Evolutionary conservation across 2,888 invertebrate species (phyloP), one percentile per base, ranked within the genome.

Genomic region (Drosophila aldrichi): DNA sequence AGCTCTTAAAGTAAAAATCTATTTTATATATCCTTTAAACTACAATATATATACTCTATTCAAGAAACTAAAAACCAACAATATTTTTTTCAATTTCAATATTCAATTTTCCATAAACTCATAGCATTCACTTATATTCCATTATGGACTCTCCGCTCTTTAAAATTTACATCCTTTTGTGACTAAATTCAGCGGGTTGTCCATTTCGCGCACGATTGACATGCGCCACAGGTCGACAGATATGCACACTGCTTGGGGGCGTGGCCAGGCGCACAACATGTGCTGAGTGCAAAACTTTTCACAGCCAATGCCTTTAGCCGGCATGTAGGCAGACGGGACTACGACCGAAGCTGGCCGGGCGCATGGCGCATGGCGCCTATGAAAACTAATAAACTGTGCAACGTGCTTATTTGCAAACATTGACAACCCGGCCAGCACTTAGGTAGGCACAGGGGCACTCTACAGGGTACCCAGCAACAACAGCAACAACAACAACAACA

Each of bases 301-400:
- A 58, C 18, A 49, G 73, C 4, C 74, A 70, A 65, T 68, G 74
- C 78, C 79, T 67, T 51, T 32, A 65, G 64, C 59, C 25, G 54
- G 64, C 48, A 36, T 46, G 46, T 46, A 20, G 54, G 59, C 54
- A 56, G 67, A 57, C 55, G 43, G 54, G 40, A 32, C 46, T 32
- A 44, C 18, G n/a, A 48, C 4, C 52, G 38, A 3, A 0, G 25
- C 36, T 38, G 8, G 29, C 2, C 38, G 38, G 38, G 7, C 16
- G 38, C 29, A 8, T 25, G 57, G 10, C 55, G 43, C 54, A 38
- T 10, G 67, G 70, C 72, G 88, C 81, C 73, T 85, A 82, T 82
- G 86, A 82, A 85, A 85, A 88, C 88, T 85, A 85, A 85, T 85
- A 85, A 88, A 85, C 85, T 85, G 86, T 82, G 81, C 81, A 82